These are phyloP conservation scores for Listronotus bonariensis DNA, from an alignment of 1,140 invertebrate species.

Conservation along the genomic window DNA sequence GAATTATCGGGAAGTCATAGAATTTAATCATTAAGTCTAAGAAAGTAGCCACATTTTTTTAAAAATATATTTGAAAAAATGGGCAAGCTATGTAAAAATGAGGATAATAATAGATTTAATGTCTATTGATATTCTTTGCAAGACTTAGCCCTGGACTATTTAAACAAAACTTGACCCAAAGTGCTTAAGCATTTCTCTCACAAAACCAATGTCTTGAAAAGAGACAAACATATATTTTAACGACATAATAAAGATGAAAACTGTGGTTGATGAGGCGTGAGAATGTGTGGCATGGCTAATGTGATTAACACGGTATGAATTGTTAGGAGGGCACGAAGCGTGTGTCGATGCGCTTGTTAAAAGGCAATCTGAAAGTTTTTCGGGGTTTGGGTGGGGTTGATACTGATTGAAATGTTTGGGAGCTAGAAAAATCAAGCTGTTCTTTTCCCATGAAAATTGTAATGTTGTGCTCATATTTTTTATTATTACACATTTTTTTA, in stretches of 20 bases:
- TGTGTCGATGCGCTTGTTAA: slow-evolving; percentile 41
- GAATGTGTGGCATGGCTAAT: slow-evolving; percentile 38
- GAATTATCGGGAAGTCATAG: no score
- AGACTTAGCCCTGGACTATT: no score
- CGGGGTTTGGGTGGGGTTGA: slow-evolving; percentile 11
- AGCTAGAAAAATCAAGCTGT: slow-evolving; percentile 13
- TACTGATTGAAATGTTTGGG: slow-evolving; percentile 34
- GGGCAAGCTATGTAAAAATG: no score
- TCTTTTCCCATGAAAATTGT: slow-evolving; percentile 32
- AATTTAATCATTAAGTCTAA: no score
- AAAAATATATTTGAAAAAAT: no score
- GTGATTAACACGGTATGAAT: slow-evolving; percentile 40
- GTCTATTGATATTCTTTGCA: no score
- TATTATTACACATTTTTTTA: background rate
- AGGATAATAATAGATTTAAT: no score
- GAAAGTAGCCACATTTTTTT: no score
- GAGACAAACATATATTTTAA: no score
- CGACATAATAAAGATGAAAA: background rate
- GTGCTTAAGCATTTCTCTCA: no score
- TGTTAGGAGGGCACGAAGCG: slow-evolving; percentile 29
- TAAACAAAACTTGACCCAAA: no score
- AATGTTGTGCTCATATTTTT: background rate
- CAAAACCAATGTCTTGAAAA: no score
- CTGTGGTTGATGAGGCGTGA: slow-evolving; percentile 38
- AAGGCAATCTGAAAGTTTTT: slow-evolving; percentile 38